Base-by-base conservation (phyloP, 2,797 vertebrate genomes). In the Spea hammondii region DNA sequence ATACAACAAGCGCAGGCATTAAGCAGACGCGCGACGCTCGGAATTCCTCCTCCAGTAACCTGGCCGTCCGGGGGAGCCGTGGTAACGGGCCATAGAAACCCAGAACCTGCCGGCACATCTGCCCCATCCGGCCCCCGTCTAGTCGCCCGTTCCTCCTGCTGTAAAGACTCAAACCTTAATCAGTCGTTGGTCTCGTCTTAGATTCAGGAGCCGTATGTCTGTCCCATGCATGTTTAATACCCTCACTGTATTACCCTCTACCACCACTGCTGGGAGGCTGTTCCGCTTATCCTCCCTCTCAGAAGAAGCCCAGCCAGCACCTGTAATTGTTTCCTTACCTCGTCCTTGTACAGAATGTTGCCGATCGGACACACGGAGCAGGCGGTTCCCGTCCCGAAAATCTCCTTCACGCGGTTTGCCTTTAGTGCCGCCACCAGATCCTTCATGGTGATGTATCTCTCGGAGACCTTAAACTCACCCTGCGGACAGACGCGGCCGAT, bases 381-480 rank as follows among this genome's bases (percentile, higher is more conserved):
- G 76, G 96, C 97, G 0, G 97, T 97, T 1, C 96, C 97, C 0
- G 93, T 92, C 57, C 97, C 96, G 74, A 98, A 98, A 91, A 97
- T 91, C 88, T 96, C 95, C 87, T 86, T 94, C 74, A 98, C 91
- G 13, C 94, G 89, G 82, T 87, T 85, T 74, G 91, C 90, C 80
- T 92, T 87, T 86, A 97, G 82, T 12, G 94, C 96, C 5, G 68
- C 13, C 54, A 74, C 84, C 79, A 98, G 86, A 59, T 94, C 90
- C 4, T 60, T 85, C 96, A 97, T 97, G 78, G 94, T 97, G 76
- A 98, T 86, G 76, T 93, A 89, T 6, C 94, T 82, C 86, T 98
- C 95, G 0, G 91, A 87, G 71, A 97, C 95, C 86, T 94, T 93
- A 85, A 97, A 95, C 82, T 95, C 93, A 55, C 86, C 92, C 96